Base-by-base conservation (phyloP, 2,113 vertebrate species). In the Phaethornis superciliosus region DNA sequence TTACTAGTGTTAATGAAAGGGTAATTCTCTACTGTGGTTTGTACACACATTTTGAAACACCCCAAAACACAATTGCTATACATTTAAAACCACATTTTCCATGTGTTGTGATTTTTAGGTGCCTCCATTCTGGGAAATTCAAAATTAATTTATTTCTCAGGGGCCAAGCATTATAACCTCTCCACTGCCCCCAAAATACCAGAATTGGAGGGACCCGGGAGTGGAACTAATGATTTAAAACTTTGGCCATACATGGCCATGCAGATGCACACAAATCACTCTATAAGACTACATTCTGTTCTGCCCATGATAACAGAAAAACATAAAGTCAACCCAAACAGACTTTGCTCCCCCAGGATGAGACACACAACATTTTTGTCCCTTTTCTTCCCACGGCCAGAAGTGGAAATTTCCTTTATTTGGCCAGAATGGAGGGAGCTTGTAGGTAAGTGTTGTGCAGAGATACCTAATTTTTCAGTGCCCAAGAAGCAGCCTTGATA, bases 1-100 rank as follows among this genome's bases (percentile, higher is more conserved):
- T 93, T 90, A 80, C 37, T 65, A 33, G 46, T 93, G 74, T 77
- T 77, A 95, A 94, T 89, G 67, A 93, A 94, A 77, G 71, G n/a
- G 65, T 52, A 69, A 91, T 78, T 87, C 78, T 95, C 82, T 90
- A 20, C 27, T 91, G 92, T 83, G 90, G 56, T 90, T 95, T 72
- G 89, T 76, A 88, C 68, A 81, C 58, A 65, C 17, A 22, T 91
- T 95, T 94, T 59, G 75, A 23, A 94, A 94, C 65, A 85, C 88
- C 82, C 40, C 80, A 69, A 93, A 94, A 44, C 37, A 54, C 27
- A 24, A 37, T 72, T 40, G 37, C 70, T 85, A 33, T 8, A 72
- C 27, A 22, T 82, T 89, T 72, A 46, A 91, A 90, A 56, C 63
- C 24, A 77, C 12, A 19, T 87, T 95, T 93, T 92, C 70, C 4